Percentiles rank a stretch among this genome's conserved stretches.
These are phyloP conservation scores for Cheirogaleus medius DNA, from an alignment of 2,113 vertebrate species.

Conservation along the genomic window DNA sequence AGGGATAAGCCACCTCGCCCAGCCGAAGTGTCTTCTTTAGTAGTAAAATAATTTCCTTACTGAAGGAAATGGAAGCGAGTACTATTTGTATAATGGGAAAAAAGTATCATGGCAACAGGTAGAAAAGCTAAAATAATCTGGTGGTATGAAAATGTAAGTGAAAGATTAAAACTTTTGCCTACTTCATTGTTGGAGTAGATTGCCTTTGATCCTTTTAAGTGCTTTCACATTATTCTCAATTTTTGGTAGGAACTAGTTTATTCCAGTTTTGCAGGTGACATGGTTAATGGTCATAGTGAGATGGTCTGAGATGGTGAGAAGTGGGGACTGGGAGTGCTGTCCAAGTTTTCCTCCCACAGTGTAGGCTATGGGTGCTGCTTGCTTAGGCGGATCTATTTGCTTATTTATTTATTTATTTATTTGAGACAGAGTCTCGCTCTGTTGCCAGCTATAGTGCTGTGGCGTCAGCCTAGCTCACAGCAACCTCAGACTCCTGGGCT, in stretches of 20 bases:
- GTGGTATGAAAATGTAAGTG: conserved; percentile 10
- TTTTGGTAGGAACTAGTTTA: neutral
- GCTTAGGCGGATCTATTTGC: neutral
- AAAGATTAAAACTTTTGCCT: conserved; percentile 1
- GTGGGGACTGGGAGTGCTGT: neutral
- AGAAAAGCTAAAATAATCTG: conserved; percentile 13
- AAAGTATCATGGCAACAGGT: conserved; percentile 9
- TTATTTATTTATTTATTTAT: no score
- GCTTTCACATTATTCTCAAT: neutral
- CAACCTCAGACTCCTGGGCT: no score
- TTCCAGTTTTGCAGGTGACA: neutral
- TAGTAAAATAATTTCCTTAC: conserved; percentile 43
- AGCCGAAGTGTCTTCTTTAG: conserved; percentile 18
- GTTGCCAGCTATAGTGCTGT: no score
- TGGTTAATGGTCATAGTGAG: neutral
- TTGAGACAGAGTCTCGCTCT: no score
- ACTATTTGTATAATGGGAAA: conserved; percentile 45
- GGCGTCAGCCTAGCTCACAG: no score
- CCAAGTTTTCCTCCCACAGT: neutral
- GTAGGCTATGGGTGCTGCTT: neutral
- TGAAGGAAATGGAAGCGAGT: conserved; percentile 42
- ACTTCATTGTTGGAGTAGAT: conserved; percentile 17
- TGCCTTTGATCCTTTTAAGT: neutral
- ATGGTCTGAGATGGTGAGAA: conserved; percentile 21
- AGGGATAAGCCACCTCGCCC: no score